Base-by-base conservation (phyloP, 2,113 vertebrate species). In the Pycnonotus jocosus region DNA sequence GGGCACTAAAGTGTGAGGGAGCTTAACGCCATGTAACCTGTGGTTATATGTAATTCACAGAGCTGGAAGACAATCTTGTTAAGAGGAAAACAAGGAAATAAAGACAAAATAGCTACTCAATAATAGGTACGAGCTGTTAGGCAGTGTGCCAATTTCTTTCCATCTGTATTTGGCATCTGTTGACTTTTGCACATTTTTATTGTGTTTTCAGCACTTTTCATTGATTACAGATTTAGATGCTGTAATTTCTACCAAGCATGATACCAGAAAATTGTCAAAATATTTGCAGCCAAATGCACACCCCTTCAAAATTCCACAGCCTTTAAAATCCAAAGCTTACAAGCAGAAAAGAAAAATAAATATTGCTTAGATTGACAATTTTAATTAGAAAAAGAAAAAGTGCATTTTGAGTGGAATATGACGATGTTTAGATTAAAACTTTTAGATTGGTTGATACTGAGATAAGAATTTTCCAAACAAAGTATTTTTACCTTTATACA, bases 71-170 rank as follows among this genome's bases (percentile, higher is more conserved):
- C 81, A 64, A 91, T 81, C 88, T 95, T 53, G 51, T 95, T 94
- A 95, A 90, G 78, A 88, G 58, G 33, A 79, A 82, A 92, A 66
- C 61, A 91, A 92, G 50, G 81, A 94, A 91, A 95, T 90, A 82
- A 91, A 92, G 57, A 81, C 61, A 84, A 87, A 93, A 76, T 82
- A 92, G 81, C 81, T 95, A 82, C 71, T 90, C 78, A 56, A 58
- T 91, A 95, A 54, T 70, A 96, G 94, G 78, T 94, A 65, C 1
- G 51, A 91, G 50, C 62, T 95, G 50, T 70, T 91, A 87, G 87
- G 81, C 87, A 82, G 54, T 8, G n/a, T 2, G 48, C 73, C 73
- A 94, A 21, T 66, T 85, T 53, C 38, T 91, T 64, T 91, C 91
- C 70, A 58, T 82, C 84, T 93, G 73, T 79, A 95, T 95, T 85